Evolutionary conservation across 1,140 invertebrate species (phyloP).

Genomic region (Sycobia sp.): DNA sequence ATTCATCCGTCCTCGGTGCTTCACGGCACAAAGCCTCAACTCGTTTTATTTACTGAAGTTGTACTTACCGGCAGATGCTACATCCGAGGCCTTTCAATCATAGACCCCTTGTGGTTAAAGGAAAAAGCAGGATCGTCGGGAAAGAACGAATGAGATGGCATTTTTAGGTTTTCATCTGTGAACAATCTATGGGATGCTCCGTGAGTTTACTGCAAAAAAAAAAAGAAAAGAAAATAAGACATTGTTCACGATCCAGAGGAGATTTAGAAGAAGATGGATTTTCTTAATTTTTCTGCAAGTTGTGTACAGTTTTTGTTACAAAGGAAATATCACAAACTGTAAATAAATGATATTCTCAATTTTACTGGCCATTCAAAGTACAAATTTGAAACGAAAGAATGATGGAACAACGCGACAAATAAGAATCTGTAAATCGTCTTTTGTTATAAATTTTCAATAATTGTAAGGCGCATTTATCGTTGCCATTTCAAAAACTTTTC

Average conservation of each 20-base stretch:
- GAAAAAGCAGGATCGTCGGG: conserved; percentile 39
- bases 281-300: not conserved
- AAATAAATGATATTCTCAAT: not conserved
- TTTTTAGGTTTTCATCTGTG: too few relatives aligned
- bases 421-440: not conserved
- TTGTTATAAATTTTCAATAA: not conserved
- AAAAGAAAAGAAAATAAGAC: too few relatives aligned
- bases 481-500: conserved; percentile 11
- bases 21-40: conserved; percentile 74
- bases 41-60: conserved; percentile 89
- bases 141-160: conserved; percentile 13
- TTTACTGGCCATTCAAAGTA: conserved; percentile 8
- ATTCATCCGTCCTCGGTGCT: conserved; percentile 87
- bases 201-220: too few relatives aligned
- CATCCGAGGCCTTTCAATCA: conserved; percentile 74
- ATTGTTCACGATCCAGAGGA: too few relatives aligned
- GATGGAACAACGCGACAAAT: conserved; percentile 2
- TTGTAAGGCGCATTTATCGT: conserved; percentile 10
- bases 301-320: not conserved
- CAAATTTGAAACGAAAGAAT: conserved; percentile 1
- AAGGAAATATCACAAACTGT: not conserved
- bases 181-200: too few relatives aligned
- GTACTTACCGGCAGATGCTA: conserved; percentile 85
- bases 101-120: conserved; percentile 76
- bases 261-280: too few relatives aligned